Base-by-base conservation (phyloP, 2,797 vertebrate species). In the Macrochelys suwanniensis region DNA sequence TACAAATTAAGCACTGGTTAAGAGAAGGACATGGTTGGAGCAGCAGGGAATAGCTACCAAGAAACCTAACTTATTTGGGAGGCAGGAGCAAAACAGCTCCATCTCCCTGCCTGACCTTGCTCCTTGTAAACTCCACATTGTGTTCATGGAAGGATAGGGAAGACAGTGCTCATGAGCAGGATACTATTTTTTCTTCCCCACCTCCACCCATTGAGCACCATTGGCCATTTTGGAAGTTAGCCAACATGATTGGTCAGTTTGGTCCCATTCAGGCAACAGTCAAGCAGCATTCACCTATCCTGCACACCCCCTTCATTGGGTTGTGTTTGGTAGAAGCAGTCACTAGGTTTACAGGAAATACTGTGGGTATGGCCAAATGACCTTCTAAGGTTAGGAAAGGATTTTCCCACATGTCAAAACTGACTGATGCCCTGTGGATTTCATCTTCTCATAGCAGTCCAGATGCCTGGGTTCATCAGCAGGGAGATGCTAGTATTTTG, bases 341-440 rank as follows among this genome's bases (percentile, higher is more conserved):
- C 65, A 68, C 17, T 37, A 37, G 4, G n/a, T n/a, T 17, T 37
- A n/a, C 17, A n/a, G n/a, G 65, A 78, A 65, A 82, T 3, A 15
- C 8, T 47, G 4, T 47, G 5, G 31, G 6, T 3, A 45, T 25
- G 33, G 26, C 5, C 81, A 82, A 28, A 49, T 2, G 84, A 74
- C 47, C 7, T 0, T 7, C 2, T 23, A 6, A 85, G 1, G 1
- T 10, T 53, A 1, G 1, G n/a, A 91, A 85, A 79, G 7, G 2
- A 80, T 79, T 33, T 13, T 45, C 23, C 10, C 51, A 25, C 25
- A 11, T 31, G 47, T 5, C 15, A 21, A 31, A 49, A 82, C 57
- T 0, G 45, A 0, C 17, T 61, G 37, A 80, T 61, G 87, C 54
- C 45, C 83, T n/a, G 28, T 17, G 33, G 4, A 5, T 80, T 88